A percentile compares a stretch with the other conserved stretches of the same genome.
Evolutionary conservation across 2,113 vertebrate species (phyloP).

Genomic region (Naja naja): DNA sequence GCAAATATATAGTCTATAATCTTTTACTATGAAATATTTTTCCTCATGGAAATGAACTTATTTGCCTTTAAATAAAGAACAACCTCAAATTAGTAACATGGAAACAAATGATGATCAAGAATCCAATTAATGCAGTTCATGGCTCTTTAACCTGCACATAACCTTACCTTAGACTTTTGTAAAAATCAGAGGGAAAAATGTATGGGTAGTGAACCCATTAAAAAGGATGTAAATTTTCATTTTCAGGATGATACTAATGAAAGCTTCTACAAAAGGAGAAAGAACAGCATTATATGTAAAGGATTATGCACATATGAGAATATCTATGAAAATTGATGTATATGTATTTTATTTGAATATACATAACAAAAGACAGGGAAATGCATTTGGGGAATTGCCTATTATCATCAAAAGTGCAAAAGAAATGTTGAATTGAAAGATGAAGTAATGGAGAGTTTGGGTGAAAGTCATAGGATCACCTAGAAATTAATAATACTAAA

Average conservation of each 20-base stretch:
- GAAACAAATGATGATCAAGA: constrained; percentile 34
- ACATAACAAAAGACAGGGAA: background rate
- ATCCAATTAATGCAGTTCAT: constrained; percentile 22
- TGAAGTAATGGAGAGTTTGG: background rate
- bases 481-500: background rate
- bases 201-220: constrained; percentile 7
- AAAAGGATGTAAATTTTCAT: background rate
- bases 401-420: background rate
- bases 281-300: background rate
- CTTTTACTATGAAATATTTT: constrained; percentile 18
- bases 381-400: background rate
- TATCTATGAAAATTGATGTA: background rate
- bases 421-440: background rate
- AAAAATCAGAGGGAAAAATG: constrained; percentile 2
- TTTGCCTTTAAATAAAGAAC: constrained; percentile 8
- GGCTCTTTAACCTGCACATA: background rate
- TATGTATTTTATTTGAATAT: background rate
- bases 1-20: constrained; percentile 19
- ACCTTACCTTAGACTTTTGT: background rate
- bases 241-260: background rate
- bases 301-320: background rate
- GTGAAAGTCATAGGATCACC: background rate
- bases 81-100: constrained; percentile 21
- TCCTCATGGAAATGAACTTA: constrained; percentile 9
- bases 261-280: constrained; percentile 13